Evolutionary conservation across 2,113 vertebrate species (phyloP), one percentile per base, ranked within the genome.

Genomic region (Toxostoma redivivum): DNA sequence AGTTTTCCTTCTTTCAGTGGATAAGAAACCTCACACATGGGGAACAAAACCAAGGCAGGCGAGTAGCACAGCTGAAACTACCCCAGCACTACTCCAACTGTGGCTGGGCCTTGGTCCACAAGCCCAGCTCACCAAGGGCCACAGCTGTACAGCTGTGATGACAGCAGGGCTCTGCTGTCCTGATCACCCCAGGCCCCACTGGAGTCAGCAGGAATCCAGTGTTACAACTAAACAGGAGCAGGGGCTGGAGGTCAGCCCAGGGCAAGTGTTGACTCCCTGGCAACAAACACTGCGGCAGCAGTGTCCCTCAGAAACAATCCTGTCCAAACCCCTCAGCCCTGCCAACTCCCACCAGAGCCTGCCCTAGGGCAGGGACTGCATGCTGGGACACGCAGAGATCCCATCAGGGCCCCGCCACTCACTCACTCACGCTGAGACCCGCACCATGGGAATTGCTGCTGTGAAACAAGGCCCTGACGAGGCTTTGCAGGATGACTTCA

Each of bases 181-280:
- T 20, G 51, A 56, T 12, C 38, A 44, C 35, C 4, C 15, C 42
- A 1, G 33, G n/a, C 15, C 28, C 12, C 45, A 20, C 0, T 0
- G 6, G 18, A 51, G n/a, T 3, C 58, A 76, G 22, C 23, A 57
- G 54, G n/a, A 83, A 31, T 25, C 20, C 2, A 1, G 11, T 4
- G 18, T 12, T 44, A 51, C 0, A 2, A 38, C 21, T 28, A 44
- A 76, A 64, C 1, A 42, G 40, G 40, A 42, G 40, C 40, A 44
- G 54, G n/a, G 17, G 38, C 44, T 20, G 33, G 21, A 50, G 76
- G 37, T 10, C 15, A 86, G 33, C 65, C 0, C 0, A 79, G 18
- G 30, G 22, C 61, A 45, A 60, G 25, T 8, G 19, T 58, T 30
- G 18, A 5, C 65, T 66, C n/a, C 28, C 27, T 22, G 18, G 48